Evolutionary conservation across 2,888 invertebrate species (phyloP), one percentile per base, ranked within the genome.

Genomic region (Acrobeloides nanus): DNA sequence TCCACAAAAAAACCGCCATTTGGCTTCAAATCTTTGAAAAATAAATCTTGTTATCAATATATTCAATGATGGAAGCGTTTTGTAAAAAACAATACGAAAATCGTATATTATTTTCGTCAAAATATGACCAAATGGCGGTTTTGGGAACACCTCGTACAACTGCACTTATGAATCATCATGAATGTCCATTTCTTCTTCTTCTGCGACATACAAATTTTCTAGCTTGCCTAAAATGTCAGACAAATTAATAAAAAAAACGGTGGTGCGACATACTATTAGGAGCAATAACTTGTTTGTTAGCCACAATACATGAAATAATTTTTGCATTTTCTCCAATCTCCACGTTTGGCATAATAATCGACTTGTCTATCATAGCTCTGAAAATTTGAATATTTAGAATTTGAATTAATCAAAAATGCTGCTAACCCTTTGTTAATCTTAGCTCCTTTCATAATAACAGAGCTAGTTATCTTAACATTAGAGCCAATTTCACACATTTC

Each of bases 201-300:
- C 34, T 12, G 32, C 23, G 24, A 46, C 18, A 20, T 54, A 21
- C 15, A 18, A 21, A 21, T 55, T 27, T 18, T 25, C 18, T 20
- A 8, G n/a, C 39, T 39, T 10, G 53, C 53, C 54, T 10, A 52
- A 52, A 55, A 42, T 20, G 21, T 20, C 2, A 51, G 32, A 38
- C 35, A 15, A 21, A 20, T 23, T 33, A 20, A 6, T 18, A 33
- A 33, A 6, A 33, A 2, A 20, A 2, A 3, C 20, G 4, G 5
- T 5, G 5, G 20, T 1, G 17, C 18, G 40, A 34, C 46, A 15
- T 26, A 61, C 61, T 38, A 64, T 70, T 72, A 15, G 72, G 58
- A 24, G 61, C 49, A 10, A 76, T 61, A 40, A 51, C 68, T 55
- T 76, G 75, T 21, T 68, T 71, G 25, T 61, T 66, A 2, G 53